These are phyloP conservation scores for Pogonognathellus flavescens DNA, from an alignment of 1,140 invertebrate genomes.

Conservation along the genomic window DNA sequence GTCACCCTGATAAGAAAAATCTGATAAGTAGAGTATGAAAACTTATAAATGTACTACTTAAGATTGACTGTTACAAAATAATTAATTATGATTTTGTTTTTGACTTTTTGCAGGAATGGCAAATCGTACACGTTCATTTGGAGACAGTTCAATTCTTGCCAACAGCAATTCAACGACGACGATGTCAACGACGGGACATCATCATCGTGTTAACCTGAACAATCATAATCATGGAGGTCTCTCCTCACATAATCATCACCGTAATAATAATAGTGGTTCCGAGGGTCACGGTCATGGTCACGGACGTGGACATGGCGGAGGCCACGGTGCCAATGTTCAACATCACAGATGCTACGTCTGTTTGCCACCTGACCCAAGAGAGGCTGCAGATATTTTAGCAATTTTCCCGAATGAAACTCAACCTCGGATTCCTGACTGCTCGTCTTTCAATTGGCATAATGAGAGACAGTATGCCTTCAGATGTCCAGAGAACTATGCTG, in stretches of 20 bases:
- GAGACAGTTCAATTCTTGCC: constrained; percentile 24
- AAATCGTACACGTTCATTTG: neutral
- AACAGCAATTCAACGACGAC: neutral
- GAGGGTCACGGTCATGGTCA: neutral
- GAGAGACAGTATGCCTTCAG: constrained; percentile 48
- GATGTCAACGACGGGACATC: constrained; percentile 10
- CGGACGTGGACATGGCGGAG: neutral
- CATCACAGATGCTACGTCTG: constrained; percentile 56
- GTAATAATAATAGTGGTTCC: too few species aligned
- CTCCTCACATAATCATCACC: neutral
- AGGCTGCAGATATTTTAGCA: constrained; percentile 43
- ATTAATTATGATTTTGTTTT: neutral
- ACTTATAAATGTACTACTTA: too few species aligned
- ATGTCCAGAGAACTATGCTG: constrained; percentile 51
- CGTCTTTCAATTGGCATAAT: constrained; percentile 16
- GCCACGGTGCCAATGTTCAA: neutral
- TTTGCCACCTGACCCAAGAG: constrained; percentile 44
- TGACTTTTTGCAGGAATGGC: constrained; percentile 9
- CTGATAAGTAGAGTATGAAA: too few species aligned
- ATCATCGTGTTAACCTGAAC: constrained; percentile 12
- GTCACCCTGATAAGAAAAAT: too few species aligned
- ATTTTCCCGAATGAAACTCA: constrained; percentile 47
- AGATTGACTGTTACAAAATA: too few species aligned
- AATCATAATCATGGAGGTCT: constrained; percentile 35
- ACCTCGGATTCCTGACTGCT: constrained; percentile 50